Evolutionary conservation across 2,888 invertebrate species (phyloP).

Genomic region (Orthosia gothica): DNA sequence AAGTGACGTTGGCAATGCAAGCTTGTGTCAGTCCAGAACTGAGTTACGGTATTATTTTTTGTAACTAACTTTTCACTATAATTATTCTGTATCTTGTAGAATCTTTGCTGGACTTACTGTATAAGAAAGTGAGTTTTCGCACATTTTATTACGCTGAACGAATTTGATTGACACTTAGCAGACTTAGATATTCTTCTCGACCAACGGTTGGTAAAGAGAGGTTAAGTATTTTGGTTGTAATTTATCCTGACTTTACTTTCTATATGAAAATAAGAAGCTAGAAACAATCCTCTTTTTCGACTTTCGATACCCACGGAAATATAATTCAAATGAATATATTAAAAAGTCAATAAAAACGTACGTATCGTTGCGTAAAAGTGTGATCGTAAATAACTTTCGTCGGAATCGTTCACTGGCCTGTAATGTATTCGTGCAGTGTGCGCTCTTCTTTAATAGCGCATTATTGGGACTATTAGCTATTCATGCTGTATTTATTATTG

Average conservation of each 20-base stretch:
- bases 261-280: neutral
- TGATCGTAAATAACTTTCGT: conserved; percentile 78
- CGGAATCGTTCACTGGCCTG: conserved; percentile 68
- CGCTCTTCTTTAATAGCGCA: conserved; percentile 78
- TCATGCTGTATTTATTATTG: conserved; percentile 79
- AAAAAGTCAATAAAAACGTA: conserved; percentile 65
- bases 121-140: neutral
- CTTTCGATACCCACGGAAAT: conserved; percentile 21
- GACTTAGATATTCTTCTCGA: too few relatives aligned
- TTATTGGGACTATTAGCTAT: conserved; percentile 84
- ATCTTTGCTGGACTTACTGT: neutral
- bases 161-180: neutral
- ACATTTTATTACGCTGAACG: neutral
- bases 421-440: conserved; percentile 79
- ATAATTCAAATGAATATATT: conserved; percentile 42
- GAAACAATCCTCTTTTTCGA: neutral
- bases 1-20: too few relatives aligned
- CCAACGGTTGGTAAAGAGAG: too few relatives aligned
- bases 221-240: too few relatives aligned
- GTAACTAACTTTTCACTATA: too few relatives aligned
- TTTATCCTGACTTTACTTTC: neutral
- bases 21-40: too few relatives aligned
- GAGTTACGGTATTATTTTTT: too few relatives aligned
- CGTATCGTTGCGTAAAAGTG: conserved; percentile 77
- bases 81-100: neutral